Conservation (phyloP, 2,113 vertebrate genomes). For the Nannospalax galili region DNA sequence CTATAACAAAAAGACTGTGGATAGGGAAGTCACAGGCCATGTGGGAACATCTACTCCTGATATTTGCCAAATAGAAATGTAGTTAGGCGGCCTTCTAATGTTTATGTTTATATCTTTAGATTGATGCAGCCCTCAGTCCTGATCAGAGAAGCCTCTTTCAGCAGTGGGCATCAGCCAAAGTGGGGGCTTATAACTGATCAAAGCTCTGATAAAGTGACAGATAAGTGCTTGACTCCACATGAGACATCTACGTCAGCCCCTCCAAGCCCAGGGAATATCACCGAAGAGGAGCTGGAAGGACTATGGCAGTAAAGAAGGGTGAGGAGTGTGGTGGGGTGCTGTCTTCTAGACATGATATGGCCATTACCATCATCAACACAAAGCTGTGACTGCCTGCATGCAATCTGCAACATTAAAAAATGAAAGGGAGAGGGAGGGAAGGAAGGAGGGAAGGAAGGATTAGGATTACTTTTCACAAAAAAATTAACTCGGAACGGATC, state of each 20-base stretch:
- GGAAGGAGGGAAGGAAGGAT: neutral
- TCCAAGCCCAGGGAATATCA: neutral
- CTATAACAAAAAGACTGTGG: no score
- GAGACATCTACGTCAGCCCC: neutral
- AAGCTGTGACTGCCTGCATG: neutral
- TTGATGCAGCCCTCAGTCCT: neutral
- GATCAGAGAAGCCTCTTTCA: neutral
- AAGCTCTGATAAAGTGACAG: neutral
- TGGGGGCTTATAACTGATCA: neutral
- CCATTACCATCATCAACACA: neutral
- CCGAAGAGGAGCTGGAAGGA: neutral
- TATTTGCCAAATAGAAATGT: neutral
- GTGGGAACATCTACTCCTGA: no score
- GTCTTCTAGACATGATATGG: neutral
- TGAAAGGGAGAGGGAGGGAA: neutral
- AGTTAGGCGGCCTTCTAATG: neutral
- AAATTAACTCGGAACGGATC: slow-evolving; percentile 8
- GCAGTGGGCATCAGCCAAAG: neutral
- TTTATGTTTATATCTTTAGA: neutral
- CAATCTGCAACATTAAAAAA: neutral
- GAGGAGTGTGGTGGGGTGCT: neutral
- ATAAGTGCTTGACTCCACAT: neutral
- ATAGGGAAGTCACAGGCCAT: no score
- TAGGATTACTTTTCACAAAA: neutral
- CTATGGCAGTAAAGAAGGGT: neutral